phyloP scores from a whole-genome alignment of 1,140 invertebrate genomes.

The Teleopsis dalmanni region DNA sequence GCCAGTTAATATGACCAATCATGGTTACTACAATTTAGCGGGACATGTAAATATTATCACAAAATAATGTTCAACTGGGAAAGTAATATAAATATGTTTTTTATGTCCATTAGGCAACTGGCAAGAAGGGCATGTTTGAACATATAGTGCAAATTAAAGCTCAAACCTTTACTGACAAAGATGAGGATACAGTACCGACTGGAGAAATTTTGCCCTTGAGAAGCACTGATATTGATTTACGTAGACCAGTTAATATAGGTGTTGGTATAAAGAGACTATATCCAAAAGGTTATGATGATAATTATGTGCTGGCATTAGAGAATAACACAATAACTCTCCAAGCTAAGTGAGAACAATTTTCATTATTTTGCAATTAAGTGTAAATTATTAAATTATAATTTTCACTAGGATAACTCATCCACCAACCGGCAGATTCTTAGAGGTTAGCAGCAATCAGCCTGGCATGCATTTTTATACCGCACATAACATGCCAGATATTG shows the following conservation, averaged over 20 bases:
- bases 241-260: conserved; percentile 50
- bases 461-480: conserved; percentile 86
- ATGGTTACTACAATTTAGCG: conserved; percentile 89
- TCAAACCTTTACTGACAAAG: conserved; percentile 65
- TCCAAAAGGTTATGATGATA: conserved; percentile 64
- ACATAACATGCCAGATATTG: conserved; percentile 61
- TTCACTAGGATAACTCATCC: conserved; percentile 56
- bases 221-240: conserved; percentile 64
- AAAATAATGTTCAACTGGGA: background rate
- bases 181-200: conserved; percentile 66
- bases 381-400: background rate
- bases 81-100: background rate
- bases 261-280: conserved; percentile 37
- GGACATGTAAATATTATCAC: conserved; percentile 63
- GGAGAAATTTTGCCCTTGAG: conserved; percentile 60
- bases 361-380: no score
- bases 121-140: conserved; percentile 55
- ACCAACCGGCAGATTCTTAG: conserved; percentile 60
- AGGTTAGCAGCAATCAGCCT: conserved; percentile 76
- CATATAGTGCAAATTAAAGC: conserved; percentile 68
- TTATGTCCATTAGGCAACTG: conserved; percentile 24
- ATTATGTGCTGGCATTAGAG: conserved; percentile 45
- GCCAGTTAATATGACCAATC: conserved; percentile 83
- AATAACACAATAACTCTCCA: background rate
- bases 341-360: conserved; percentile 3